Base-by-base conservation (phyloP, 2,113 vertebrate genomes). In the Pseudolaguvia tuberculata region DNA sequence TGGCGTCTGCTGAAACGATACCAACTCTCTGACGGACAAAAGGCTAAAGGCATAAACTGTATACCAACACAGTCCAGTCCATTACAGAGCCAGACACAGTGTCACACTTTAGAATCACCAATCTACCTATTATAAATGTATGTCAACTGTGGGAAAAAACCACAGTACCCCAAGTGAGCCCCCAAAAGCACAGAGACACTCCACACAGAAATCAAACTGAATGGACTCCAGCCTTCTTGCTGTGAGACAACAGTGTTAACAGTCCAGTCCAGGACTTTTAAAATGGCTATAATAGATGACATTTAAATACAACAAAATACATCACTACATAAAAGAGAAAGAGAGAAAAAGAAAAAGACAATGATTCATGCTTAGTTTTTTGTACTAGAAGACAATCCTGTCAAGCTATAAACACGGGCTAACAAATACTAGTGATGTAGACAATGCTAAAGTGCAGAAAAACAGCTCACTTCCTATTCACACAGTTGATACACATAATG, bases 261-360 rank as follows among this genome's bases (percentile, higher is more conserved):
- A 17, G 62, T 35, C 31, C 20, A 50, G 18, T 31, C 11, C n/a
- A 20, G 45, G 52, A 2, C 69, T 27, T 70, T 8, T 56, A 27
- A 8, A 3, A 39, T 70, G n/a, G n/a, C 52, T 70, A 72, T 8
- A 27, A 45, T 72, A n/a, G 48, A 12, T 25, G 12, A n/a, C 63
- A 67, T 67, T 66, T 66, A 15, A 66, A 48, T 66, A 66, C n/a
- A 9, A 63, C 31, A 42, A 63, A 63, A 39, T 67, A 48, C 42
- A 65, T 47, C 12, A 14, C 20, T 21, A 42, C 35, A 7, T 18
- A n/a, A 15, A 21, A 47, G n/a, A 14, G 31, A 21, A 10, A 20
- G 3, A 61, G 8, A 20, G 29, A 61, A n/a, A 13, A n/a, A 39
- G 5, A 23, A n/a, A n/a, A n/a, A n/a, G n/a, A n/a, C n/a, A n/a